Conservation (phyloP, 2,888 invertebrate species). For the Galeruca laticollis region DNA sequence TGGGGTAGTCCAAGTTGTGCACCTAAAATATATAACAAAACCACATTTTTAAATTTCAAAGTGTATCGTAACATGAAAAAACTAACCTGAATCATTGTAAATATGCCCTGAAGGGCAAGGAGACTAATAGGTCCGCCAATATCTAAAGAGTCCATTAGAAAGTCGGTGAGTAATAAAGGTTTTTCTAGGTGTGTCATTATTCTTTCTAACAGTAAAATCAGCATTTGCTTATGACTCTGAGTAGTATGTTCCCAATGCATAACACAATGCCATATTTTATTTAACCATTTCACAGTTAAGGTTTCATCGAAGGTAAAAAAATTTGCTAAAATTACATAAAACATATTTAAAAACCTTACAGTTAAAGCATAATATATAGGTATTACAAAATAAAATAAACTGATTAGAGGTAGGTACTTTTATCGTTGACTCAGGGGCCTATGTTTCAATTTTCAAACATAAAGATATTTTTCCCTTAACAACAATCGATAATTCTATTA, state of each 20-base stretch:
- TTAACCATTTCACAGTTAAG: conserved; percentile 71
- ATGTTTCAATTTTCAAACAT: too few relatives aligned
- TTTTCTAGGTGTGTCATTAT: conserved; percentile 84
- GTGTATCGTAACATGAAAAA: not conserved
- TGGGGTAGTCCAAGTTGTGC: conserved; percentile 95
- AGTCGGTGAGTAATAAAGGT: conserved; percentile 89
- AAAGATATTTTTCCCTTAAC: too few relatives aligned
- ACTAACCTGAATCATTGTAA: conserved; percentile 81
- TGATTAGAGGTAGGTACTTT: too few relatives aligned
- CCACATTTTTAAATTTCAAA: not conserved
- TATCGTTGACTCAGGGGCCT: too few relatives aligned
- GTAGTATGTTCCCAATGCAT: conserved; percentile 79
- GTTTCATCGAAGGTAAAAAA: conserved; percentile 73
- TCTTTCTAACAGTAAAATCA: conserved; percentile 85
- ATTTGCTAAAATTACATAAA: conserved; percentile 46
- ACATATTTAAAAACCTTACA: not conserved
- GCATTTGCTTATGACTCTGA: conserved; percentile 81
- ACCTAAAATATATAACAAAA: conserved; percentile 63
- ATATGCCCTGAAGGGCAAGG: conserved; percentile 91
- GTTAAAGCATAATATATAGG: too few relatives aligned
- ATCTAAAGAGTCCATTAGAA: conserved; percentile 90
- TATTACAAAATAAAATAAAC: too few relatives aligned
- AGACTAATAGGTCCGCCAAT: conserved; percentile 89
- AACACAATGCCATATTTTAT: conserved; percentile 82
- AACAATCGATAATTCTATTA: too few relatives aligned